Evolutionary conservation across 2,113 vertebrate genomes (phyloP).

Genomic region (Pseudolaguvia tuberculata): DNA sequence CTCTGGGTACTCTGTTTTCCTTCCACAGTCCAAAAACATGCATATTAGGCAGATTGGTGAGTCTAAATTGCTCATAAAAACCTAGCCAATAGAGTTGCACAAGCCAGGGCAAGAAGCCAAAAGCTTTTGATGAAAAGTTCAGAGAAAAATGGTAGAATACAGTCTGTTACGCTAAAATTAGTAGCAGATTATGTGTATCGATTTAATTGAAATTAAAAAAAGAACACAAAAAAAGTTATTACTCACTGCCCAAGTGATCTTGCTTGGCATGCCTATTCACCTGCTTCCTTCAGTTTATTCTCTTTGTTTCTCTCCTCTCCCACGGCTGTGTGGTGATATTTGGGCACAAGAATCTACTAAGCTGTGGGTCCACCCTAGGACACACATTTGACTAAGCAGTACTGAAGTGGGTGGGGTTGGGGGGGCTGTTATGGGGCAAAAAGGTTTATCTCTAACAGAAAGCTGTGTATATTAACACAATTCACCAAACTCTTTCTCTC

Average conservation of each 20-base stretch:
- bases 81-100: no score
- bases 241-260: conserved; percentile 73
- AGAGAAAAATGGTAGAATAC: neutral
- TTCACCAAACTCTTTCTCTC: conserved; percentile 40
- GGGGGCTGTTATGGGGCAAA: conserved; percentile 49
- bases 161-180: neutral
- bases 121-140: neutral
- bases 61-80: no score
- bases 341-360: conserved; percentile 51
- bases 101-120: no score
- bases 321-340: conserved; percentile 57
- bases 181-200: neutral
- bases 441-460: conserved; percentile 72
- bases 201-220: neutral
- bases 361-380: conserved; percentile 51
- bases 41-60: no score
- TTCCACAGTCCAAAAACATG: no score
- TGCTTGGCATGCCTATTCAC: conserved; percentile 70
- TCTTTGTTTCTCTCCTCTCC: conserved; percentile 55
- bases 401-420: conserved; percentile 42
- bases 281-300: conserved; percentile 55
- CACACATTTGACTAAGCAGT: conserved; percentile 63
- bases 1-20: no score
- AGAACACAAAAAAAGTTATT: conserved; percentile 50
- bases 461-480: conserved; percentile 69